Evolutionary conservation across 2,888 invertebrate genomes (phyloP).

Genomic region (Caenorhabditis panamensis): DNA sequence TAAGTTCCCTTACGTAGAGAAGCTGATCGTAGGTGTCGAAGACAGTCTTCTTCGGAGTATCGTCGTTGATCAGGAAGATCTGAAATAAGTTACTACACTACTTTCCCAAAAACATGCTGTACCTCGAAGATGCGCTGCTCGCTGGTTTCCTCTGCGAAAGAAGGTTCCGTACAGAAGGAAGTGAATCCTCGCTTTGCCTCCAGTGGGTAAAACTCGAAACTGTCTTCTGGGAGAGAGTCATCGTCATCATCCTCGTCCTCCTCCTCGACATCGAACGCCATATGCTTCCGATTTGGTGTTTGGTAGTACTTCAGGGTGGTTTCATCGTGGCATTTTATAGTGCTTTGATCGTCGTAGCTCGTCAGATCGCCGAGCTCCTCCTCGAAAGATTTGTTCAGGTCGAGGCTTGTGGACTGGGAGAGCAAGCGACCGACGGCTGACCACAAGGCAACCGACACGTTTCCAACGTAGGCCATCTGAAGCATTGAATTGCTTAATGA

Average conservation of each 20-base stretch:
- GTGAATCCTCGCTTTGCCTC: background rate
- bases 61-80: conserved; percentile 70
- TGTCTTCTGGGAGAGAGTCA: conserved; percentile 29
- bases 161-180: no score
- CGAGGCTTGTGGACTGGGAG: conserved; percentile 40
- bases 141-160: conserved; percentile 2
- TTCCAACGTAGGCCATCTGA: conserved; percentile 77
- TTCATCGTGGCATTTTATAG: conserved; percentile 17
- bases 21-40: conserved; percentile 59
- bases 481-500: conserved; percentile 8
- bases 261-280: conserved; percentile 24
- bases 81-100: conserved; percentile 40
- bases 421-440: conserved; percentile 51
- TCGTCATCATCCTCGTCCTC: conserved; percentile 47
- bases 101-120: background rate
- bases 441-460: conserved; percentile 70
- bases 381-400: conserved; percentile 51
- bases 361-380: conserved; percentile 41
- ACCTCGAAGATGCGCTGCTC: conserved; percentile 47
- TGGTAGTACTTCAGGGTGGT: background rate
- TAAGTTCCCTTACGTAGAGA: conserved; percentile 44
- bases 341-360: conserved; percentile 43
- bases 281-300: no score
- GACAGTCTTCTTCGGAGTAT: conserved; percentile 71
- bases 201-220: background rate